These are phyloP conservation scores for Ophion slaviceki DNA, from an alignment of 2,888 invertebrate genomes.

Conservation along the genomic window DNA sequence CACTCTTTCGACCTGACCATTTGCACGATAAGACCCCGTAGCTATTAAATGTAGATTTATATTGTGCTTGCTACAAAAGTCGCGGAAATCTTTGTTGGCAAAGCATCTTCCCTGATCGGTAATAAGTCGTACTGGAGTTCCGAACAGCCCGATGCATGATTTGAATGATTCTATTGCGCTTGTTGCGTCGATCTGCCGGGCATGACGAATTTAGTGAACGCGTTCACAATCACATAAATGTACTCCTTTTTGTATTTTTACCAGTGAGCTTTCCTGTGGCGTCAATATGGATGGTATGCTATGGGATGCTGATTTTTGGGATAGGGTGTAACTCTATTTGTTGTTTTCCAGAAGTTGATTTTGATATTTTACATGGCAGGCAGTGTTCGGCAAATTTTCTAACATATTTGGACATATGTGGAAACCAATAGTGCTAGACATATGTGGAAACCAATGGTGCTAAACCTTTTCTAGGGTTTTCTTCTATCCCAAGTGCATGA, in stretches of 20 bases:
- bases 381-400: slow-evolving; percentile 66
- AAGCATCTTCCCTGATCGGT: slow-evolving; percentile 61
- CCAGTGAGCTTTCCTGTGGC: slow-evolving; percentile 68
- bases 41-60: slow-evolving; percentile 70
- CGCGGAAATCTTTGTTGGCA: slow-evolving; percentile 60
- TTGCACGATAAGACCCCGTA: slow-evolving; percentile 71
- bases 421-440: slow-evolving; percentile 48
- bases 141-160: slow-evolving; percentile 62
- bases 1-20: slow-evolving; percentile 73
- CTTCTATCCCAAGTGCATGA: slow-evolving; percentile 40
- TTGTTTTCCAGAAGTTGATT: slow-evolving; percentile 71
- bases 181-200: slow-evolving; percentile 74
- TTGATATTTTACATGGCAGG: slow-evolving; percentile 75
- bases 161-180: slow-evolving; percentile 63
- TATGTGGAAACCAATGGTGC: slow-evolving; percentile 41
- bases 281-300: slow-evolving; percentile 76
- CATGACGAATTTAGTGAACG: slow-evolving; percentile 71
- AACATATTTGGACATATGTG: slow-evolving; percentile 40
- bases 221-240: slow-evolving; percentile 71
- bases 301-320: slow-evolving; percentile 72
- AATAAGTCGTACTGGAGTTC: slow-evolving; percentile 63
- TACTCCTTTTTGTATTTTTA: slow-evolving; percentile 74
- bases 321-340: slow-evolving; percentile 76
- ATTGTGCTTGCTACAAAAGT: slow-evolving; percentile 60
- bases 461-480: slow-evolving; percentile 12